These are phyloP conservation scores for Rhinoptilus africanus DNA, from an alignment of 2,113 vertebrate species.

Conservation along the genomic window DNA sequence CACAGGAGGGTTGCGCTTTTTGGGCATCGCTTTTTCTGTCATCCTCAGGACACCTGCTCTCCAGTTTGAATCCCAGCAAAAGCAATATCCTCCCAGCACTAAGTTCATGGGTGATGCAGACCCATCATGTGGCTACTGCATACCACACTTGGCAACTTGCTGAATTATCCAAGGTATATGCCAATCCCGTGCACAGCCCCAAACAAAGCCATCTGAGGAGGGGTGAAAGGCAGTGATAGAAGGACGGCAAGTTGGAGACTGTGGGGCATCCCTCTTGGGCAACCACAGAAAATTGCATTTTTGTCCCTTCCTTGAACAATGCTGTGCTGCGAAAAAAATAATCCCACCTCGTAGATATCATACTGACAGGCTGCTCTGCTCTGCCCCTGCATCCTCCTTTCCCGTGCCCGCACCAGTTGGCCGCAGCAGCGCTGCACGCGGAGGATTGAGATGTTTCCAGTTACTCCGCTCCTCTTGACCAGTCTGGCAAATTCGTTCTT, in stretches of 20 bases:
- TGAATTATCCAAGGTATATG: background rate
- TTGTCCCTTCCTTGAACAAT: background rate
- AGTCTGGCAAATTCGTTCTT: background rate
- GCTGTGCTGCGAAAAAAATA: background rate
- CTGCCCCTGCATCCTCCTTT: background rate
- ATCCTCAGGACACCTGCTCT: background rate
- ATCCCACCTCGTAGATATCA: fast-evolving
- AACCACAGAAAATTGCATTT: background rate
- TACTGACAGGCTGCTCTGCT: background rate
- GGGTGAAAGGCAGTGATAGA: background rate
- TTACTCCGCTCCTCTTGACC: background rate
- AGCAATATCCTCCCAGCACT: background rate
- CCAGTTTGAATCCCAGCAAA: background rate
- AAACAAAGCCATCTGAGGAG: background rate
- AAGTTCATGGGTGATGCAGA: background rate
- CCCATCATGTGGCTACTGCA: background rate
- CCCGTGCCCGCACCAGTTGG: background rate
- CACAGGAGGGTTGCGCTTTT: fast-evolving
- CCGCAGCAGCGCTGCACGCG: background rate
- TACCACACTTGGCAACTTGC: background rate
- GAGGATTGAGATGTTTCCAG: background rate
- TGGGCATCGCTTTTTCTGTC: background rate
- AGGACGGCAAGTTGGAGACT: background rate
- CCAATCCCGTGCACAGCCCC: fast-evolving
- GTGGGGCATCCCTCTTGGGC: background rate